Percentiles rank a stretch among this genome's conserved stretches.
These are phyloP conservation scores for Fragum whitleyi DNA, from an alignment of 2,888 invertebrate species.

Conservation along the genomic window DNA sequence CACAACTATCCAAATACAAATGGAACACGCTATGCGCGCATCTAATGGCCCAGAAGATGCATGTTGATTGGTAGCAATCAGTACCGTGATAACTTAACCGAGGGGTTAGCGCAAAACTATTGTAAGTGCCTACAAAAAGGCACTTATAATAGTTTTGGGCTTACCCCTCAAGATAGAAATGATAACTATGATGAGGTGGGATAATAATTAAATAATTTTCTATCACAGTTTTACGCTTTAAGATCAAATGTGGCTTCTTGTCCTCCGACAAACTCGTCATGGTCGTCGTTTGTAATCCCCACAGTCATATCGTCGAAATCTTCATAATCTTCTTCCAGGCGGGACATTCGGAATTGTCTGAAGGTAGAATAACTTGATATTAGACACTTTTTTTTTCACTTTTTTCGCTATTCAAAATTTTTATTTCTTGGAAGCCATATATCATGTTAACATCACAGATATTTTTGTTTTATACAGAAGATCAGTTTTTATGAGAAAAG, in stretches of 20 bases:
- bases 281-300: slow-evolving; percentile 25
- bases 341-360: slow-evolving; percentile 64
- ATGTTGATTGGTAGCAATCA: no score
- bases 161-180: no score
- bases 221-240: slow-evolving; percentile 17
- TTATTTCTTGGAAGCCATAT: background rate
- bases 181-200: background rate
- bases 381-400: slow-evolving; percentile 1
- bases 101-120: no score
- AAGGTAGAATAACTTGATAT: background rate
- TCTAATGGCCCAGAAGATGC: no score
- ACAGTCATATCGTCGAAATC: slow-evolving; percentile 32
- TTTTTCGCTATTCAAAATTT: background rate
- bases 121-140: no score
- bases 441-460: background rate
- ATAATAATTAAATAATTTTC: background rate
- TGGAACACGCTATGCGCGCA: no score
- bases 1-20: no score
- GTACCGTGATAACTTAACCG: no score
- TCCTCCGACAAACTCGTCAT: slow-evolving; percentile 57
- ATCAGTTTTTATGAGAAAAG: no score
- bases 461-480: background rate
- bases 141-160: no score
- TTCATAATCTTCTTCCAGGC: slow-evolving; percentile 59
- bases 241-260: slow-evolving; percentile 53